Conservation (phyloP, 1,140 invertebrate genomes). For the Zaprionus gabonicus region DNA sequence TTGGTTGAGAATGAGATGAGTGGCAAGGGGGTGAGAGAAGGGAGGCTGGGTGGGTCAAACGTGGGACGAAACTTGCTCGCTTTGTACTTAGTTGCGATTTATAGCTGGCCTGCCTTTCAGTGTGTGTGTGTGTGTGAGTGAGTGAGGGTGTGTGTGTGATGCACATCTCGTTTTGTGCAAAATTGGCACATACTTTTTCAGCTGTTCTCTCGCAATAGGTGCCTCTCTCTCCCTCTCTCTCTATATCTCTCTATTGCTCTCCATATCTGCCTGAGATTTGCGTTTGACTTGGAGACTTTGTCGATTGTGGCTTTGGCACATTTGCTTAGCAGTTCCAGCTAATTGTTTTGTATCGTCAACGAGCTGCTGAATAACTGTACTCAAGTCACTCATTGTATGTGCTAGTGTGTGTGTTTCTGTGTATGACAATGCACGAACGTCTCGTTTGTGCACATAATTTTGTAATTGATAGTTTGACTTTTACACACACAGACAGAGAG, state of each 20-base stretch:
- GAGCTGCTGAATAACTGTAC: constrained; percentile 28
- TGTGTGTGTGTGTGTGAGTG: constrained; percentile 20
- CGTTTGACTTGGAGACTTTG: constrained; percentile 45
- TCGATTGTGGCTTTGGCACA: constrained; percentile 26
- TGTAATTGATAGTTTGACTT: constrained; percentile 82
- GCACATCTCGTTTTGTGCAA: constrained; percentile 60
- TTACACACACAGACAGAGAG: background rate
- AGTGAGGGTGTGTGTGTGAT: constrained; percentile 11
- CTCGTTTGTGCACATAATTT: constrained; percentile 69
- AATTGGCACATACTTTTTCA: constrained; percentile 56
- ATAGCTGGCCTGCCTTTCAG: background rate
- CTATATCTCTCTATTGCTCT: background rate
- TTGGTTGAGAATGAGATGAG: background rate
- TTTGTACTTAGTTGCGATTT: constrained; percentile 18
- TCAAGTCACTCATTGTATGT: constrained; percentile 18
- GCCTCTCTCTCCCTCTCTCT: background rate
- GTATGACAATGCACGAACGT: constrained; percentile 46
- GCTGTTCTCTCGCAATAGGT: background rate
- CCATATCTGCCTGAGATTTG: constrained; percentile 43
- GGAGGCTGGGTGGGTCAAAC: background rate
- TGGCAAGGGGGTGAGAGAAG: background rate
- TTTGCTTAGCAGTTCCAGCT: constrained; percentile 68
- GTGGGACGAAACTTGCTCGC: constrained; percentile 1
- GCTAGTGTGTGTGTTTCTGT: constrained; percentile 25
- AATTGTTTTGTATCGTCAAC: constrained; percentile 66